Conservation (phyloP, 1,140 invertebrate species). For the Leptopilina boulardi region DNA sequence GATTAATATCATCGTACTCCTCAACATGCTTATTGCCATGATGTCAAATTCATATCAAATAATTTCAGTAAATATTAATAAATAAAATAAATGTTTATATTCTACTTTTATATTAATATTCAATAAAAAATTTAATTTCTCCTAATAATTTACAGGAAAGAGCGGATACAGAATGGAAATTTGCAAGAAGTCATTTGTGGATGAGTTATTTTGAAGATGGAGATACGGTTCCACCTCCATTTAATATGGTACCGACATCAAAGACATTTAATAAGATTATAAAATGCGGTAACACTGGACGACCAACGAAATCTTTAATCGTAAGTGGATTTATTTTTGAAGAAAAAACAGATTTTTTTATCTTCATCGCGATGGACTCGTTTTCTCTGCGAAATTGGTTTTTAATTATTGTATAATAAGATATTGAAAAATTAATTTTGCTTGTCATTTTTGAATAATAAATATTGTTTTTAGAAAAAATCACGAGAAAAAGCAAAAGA, state of each 20-base stretch:
- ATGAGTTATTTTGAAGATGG: conserved; percentile 95
- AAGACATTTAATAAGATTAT: conserved; percentile 80
- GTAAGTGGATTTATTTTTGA: conserved; percentile 70
- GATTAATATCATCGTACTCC: conserved; percentile 93
- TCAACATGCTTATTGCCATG: conserved; percentile 97
- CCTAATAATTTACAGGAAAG: conserved; percentile 82
- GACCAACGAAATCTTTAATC: conserved; percentile 79
- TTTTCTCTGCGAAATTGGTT: no score
- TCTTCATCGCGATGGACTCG: no score
- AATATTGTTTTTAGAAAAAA: conserved; percentile 78
- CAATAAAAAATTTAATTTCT: no score
- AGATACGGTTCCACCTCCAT: conserved; percentile 89
- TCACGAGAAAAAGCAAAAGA: conserved; percentile 81
- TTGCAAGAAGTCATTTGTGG: conserved; percentile 92
- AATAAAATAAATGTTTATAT: no score
- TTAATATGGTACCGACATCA: conserved; percentile 90
- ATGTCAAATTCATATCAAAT: conserved; percentile 97
- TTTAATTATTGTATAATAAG: no score
- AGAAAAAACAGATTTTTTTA: no score
- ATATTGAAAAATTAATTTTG: no score
- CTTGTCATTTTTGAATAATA: no score
- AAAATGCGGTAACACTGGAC: conserved; percentile 70
- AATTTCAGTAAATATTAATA: conserved; percentile 87
- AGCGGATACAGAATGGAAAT: conserved; percentile 94
- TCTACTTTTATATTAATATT: no score